Conservation (phyloP, 2,888 invertebrate species). For the Vannuccia rotundouncinata region DNA sequence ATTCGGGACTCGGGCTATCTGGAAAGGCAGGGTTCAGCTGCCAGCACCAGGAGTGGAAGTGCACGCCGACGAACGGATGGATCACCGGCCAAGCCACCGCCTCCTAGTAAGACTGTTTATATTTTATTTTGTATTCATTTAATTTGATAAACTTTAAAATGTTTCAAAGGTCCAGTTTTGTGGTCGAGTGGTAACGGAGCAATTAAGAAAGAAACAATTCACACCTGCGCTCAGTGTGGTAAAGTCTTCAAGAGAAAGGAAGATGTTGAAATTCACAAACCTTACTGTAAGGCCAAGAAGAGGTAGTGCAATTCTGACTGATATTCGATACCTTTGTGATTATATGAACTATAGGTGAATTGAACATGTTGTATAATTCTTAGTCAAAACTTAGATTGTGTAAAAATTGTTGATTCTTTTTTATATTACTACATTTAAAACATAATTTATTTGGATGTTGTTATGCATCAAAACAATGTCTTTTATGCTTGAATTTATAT, state of each 20-base stretch:
- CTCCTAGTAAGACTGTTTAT: background rate
- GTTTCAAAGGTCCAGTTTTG: background rate
- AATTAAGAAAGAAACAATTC: background rate
- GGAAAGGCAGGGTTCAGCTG: background rate
- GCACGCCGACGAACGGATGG: background rate
- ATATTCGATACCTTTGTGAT: too few relatives aligned
- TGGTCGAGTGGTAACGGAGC: background rate
- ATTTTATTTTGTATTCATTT: background rate
- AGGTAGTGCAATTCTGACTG: background rate
- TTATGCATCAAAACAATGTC: too few relatives aligned
- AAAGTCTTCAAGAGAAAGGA: background rate
- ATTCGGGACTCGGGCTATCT: background rate
- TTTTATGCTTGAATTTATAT: too few relatives aligned
- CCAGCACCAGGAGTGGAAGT: background rate
- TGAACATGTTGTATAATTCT: too few relatives aligned
- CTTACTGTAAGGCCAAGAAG: background rate
- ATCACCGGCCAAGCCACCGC: background rate
- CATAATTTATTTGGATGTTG: too few relatives aligned
- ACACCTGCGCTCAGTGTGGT: background rate
- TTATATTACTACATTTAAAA: too few relatives aligned
- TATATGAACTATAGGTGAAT: too few relatives aligned
- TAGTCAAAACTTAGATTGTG: too few relatives aligned
- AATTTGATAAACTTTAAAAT: background rate
- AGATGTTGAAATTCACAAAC: background rate
- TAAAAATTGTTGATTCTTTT: too few relatives aligned